Evolutionary conservation across 1,140 invertebrate species (phyloP).

Genomic region (Antheraea mylitta): DNA sequence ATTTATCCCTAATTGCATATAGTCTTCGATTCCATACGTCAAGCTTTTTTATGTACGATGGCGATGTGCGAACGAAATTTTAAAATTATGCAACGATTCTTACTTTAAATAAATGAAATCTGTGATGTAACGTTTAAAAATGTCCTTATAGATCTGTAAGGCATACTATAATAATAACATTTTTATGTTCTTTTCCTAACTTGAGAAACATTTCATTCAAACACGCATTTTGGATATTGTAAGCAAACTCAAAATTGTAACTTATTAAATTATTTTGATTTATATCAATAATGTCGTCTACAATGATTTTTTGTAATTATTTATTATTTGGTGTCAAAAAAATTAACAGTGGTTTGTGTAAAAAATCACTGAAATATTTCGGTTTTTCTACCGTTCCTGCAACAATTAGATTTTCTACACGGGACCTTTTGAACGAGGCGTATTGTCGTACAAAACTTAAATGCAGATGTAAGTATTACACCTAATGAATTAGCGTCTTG

Average conservation of each 20-base stretch:
- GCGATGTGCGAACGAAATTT: constrained; percentile 15
- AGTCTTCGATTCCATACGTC: background rate
- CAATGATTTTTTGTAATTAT: constrained; percentile 43
- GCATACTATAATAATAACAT: background rate
- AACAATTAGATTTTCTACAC: constrained; percentile 51
- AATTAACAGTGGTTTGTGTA: constrained; percentile 44
- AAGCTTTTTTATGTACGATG: background rate
- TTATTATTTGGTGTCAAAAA: constrained; percentile 40
- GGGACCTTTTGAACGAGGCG: constrained; percentile 72
- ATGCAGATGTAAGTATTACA: constrained; percentile 72
- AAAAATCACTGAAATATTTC: constrained; percentile 14
- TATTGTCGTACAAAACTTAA: constrained; percentile 74
- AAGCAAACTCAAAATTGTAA: background rate
- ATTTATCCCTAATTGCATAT: too few species aligned
- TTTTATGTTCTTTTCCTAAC: background rate
- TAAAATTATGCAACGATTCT: constrained; percentile 43
- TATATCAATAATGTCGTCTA: constrained; percentile 21
- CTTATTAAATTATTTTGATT: background rate
- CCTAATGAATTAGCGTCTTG: background rate
- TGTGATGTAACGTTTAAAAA: background rate
- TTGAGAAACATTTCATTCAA: background rate
- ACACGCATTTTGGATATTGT: background rate
- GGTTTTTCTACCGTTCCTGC: constrained; percentile 11
- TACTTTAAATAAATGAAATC: constrained; percentile 18
- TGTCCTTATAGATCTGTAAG: background rate